These are phyloP conservation scores for Iphiclides podalirius DNA, from an alignment of 2,888 invertebrate species.

Conservation along the genomic window DNA sequence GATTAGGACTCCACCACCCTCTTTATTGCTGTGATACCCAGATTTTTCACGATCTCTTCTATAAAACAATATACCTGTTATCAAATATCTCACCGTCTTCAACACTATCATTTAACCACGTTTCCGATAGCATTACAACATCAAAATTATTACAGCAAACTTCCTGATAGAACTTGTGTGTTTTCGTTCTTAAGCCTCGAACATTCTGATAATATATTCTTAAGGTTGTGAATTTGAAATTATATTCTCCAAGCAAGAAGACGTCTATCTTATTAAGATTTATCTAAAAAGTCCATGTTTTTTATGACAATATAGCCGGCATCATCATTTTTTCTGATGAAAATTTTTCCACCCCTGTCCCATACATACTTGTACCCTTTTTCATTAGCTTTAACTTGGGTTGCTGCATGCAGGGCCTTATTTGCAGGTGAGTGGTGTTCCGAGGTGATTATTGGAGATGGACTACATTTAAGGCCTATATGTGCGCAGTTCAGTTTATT, in stretches of 20 bases:
- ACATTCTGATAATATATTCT: too few relatives aligned
- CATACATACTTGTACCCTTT: not conserved
- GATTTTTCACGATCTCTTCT: not conserved
- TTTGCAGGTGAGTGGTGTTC: not conserved
- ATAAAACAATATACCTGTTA: slow-evolving; percentile 7
- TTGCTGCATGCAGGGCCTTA: not conserved
- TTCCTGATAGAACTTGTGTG: too few relatives aligned
- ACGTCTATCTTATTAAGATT: too few relatives aligned
- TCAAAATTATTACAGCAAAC: slow-evolving; percentile 1
- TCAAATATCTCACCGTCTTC: slow-evolving; percentile 4
- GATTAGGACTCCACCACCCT: not conserved
- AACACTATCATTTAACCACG: slow-evolving; percentile 8
- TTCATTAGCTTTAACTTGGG: not conserved
- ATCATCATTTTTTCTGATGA: not conserved
- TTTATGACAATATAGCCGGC: not conserved
- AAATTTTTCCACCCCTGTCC: not conserved
- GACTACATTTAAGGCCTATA: too few relatives aligned
- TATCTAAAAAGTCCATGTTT: not conserved
- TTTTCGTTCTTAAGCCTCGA: too few relatives aligned
- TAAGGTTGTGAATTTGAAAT: too few relatives aligned
- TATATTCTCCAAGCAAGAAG: too few relatives aligned
- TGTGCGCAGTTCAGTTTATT: too few relatives aligned
- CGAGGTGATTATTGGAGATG: too few relatives aligned
- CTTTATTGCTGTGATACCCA: not conserved
- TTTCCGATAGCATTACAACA: slow-evolving; percentile 8